Percentiles rank a stretch among this genome's conserved stretches.
Evolutionary conservation across 2,888 invertebrate genomes (phyloP).

Genomic region (Sicus ferrugineus): DNA sequence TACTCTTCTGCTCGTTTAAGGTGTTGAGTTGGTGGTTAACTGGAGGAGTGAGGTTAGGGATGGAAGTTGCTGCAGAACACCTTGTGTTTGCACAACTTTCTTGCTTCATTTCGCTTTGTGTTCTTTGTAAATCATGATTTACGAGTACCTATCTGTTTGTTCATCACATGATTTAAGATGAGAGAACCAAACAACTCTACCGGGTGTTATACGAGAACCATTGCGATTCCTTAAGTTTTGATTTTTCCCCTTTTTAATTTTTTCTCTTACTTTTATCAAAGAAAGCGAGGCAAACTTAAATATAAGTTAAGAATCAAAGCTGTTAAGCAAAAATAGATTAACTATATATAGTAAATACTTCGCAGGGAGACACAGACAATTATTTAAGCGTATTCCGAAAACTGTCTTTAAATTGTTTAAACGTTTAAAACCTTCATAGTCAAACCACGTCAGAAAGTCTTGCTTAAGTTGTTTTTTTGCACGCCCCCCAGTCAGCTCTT

Average conservation of each 20-base stretch:
- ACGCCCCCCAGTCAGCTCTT: not conserved
- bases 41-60: not conserved
- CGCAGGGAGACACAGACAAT: too few relatives aligned
- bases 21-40: not conserved
- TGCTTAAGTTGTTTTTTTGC: not conserved
- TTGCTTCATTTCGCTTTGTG: constrained; percentile 54
- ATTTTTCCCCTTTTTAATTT: not conserved
- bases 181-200: constrained; percentile 19
- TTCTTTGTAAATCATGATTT: constrained; percentile 55
- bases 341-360: too few relatives aligned
- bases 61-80: not conserved
- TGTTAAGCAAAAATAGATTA: not conserved
- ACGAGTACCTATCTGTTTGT: constrained; percentile 49
- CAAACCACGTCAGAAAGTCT: too few relatives aligned
- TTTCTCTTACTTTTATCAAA: not conserved
- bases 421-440: too few relatives aligned
- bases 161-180: constrained; percentile 55
- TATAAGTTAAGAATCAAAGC: not conserved
- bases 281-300: not conserved
- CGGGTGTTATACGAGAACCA: not conserved
- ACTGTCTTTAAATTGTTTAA: too few relatives aligned
- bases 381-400: too few relatives aligned
- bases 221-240: not conserved
- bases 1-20: not conserved
- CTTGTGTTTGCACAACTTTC: constrained; percentile 43